Evolutionary conservation across 2,888 invertebrate genomes (phyloP).

Genomic region (Temnothorax ravouxi): DNA sequence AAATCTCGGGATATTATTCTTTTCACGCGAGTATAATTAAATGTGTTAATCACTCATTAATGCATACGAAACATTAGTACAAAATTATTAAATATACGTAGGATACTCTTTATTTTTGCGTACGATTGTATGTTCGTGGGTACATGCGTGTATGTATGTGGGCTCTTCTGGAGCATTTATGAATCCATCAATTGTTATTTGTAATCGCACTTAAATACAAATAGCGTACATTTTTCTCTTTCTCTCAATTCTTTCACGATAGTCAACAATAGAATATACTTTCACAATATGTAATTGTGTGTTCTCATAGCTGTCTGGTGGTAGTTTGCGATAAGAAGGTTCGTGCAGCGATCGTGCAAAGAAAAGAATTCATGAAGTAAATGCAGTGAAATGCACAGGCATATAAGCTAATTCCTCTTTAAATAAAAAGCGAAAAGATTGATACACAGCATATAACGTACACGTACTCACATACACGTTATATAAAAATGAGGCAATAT

Average conservation of each 20-base stretch:
- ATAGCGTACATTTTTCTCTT: neutral
- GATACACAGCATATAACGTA: constrained; percentile 13
- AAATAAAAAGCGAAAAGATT: constrained; percentile 37
- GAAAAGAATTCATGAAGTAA: constrained; percentile 8
- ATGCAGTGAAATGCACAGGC: constrained; percentile 7
- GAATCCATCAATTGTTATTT: constrained; percentile 5
- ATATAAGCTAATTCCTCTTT: constrained; percentile 29
- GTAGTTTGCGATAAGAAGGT: constrained; percentile 26
- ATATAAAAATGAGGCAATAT: constrained; percentile 53
- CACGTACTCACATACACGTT: constrained; percentile 27
- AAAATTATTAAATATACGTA: constrained; percentile 73
- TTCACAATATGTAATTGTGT: constrained; percentile 32
- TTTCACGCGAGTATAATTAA: constrained; percentile 58
- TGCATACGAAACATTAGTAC: constrained; percentile 71
- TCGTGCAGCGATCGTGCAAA: neutral
- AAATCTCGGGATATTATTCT: constrained; percentile 54
- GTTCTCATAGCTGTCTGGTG: constrained; percentile 41
- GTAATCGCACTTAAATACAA: constrained; percentile 1
- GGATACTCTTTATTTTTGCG: constrained; percentile 50
- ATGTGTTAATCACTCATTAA: constrained; percentile 61
- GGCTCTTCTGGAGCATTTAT: constrained; percentile 34
- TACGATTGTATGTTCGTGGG: neutral
- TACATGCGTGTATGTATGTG: neutral
- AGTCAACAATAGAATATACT: constrained; percentile 32
- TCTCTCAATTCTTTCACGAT: neutral